phyloP scores from a whole-genome alignment of 2,797 vertebrate species.

The Sarcophilus harrisii region DNA sequence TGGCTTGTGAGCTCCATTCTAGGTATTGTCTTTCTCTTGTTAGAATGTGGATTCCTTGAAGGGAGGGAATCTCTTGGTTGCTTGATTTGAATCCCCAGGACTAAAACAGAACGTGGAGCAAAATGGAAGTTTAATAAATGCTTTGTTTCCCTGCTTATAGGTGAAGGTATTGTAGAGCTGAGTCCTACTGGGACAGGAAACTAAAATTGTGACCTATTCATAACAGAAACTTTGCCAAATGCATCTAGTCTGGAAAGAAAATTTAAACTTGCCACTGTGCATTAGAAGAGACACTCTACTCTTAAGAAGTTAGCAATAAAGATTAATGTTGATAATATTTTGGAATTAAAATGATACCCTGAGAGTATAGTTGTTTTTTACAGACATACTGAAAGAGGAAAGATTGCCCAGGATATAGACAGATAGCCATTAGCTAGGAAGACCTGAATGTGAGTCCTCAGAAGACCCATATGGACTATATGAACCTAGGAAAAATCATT shows the following conservation, averaged over 20 bases:
- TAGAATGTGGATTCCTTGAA: background rate
- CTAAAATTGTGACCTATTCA: background rate
- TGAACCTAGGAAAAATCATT: background rate
- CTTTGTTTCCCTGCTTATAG: background rate
- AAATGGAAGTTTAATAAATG: background rate
- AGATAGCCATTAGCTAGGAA: background rate
- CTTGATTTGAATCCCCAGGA: background rate
- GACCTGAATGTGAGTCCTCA: background rate
- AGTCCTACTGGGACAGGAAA: background rate
- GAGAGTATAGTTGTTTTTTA: conserved; percentile 4
- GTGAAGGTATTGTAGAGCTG: background rate
- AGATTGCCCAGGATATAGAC: background rate
- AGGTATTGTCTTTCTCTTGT: background rate
- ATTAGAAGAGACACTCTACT: no score
- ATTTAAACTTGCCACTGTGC: background rate
- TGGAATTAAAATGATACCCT: conserved; percentile 7
- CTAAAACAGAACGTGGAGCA: background rate
- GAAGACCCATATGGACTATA: conserved; percentile 7
- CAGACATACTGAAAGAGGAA: background rate
- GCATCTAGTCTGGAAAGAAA: background rate
- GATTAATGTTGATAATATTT: conserved; percentile 33
- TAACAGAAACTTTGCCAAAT: background rate
- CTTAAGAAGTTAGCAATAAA: conserved; percentile 28
- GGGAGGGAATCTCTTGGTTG: background rate
- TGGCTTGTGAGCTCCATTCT: background rate